Base-by-base conservation (phyloP, 2,888 invertebrate species). In the Seira sanloemensis region DNA sequence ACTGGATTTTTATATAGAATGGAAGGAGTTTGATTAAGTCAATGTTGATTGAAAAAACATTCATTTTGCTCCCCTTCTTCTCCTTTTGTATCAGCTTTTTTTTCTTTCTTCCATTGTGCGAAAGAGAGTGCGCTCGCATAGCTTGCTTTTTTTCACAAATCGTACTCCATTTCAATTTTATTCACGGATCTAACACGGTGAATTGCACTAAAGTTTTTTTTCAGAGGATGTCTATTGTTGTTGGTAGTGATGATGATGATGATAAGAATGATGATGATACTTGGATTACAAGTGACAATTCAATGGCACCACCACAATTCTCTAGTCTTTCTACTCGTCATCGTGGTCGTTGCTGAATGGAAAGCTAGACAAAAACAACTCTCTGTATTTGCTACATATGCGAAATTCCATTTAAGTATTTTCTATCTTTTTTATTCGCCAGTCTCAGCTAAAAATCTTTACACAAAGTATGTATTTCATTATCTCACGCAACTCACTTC, bases 1-100 rank as follows among this genome's bases (percentile, higher is more conserved):
- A 77, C 66, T 77, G 73, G 71, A 72, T 80, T 75, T 25, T 74
- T 37, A 65, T 37, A 65, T 58, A 54, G 50, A 81, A 69, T 62
- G 26, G 19, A 71, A 26, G 18, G 27, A 72, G 75, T 75, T 75
- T 75, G 78, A 79, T 84, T 75, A 84, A 78, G 84, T 78, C 75
- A 75, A 75, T 84, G 78, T 75, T 79, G 84, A 84, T 84, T 84
- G 84, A 84, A 84, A 84, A 75, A 78, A 75, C 78, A 84, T 84
- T 84, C 78, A 78, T 83, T 83, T 73, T 67, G n/a, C 24, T 67
- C 25, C 25, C 18, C 25, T 25, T 25, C 7, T 67, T 65, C 16
- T 23, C 16, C 21, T 25, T 67, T 67, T 67, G 25, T 25, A 67
- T 25, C 16, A 25, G 18, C 25, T 67, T 67, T 24, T 67, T 24